phyloP scores from a whole-genome alignment of 2,113 vertebrate genomes.

The Rhagologus leucostigma region DNA sequence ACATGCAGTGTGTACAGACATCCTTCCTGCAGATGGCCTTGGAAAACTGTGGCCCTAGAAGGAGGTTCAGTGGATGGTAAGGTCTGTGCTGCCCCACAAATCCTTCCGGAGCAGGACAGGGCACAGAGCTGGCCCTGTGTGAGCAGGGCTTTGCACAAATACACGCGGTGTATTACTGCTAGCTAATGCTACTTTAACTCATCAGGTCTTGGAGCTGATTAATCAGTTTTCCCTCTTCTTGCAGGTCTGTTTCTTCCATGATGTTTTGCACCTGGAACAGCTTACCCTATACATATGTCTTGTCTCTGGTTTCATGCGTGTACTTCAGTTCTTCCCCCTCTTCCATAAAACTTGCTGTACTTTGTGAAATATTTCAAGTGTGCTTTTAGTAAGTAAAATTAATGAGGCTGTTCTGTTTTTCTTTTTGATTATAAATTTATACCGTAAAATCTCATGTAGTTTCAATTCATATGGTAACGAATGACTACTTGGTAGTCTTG shows the following conservation, averaged over 20 bases:
- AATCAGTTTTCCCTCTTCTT: not conserved
- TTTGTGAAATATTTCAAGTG: not conserved
- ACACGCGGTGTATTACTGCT: accelerated
- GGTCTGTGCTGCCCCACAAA: not conserved
- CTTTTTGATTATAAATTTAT: not conserved
- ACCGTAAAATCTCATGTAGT: not conserved
- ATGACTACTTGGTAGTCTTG: not conserved
- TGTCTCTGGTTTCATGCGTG: not conserved
- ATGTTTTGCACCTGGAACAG: not conserved
- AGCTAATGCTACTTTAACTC: not conserved
- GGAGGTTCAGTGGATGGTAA: not conserved
- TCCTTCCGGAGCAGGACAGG: not conserved
- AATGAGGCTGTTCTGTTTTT: not conserved
- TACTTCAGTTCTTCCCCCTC: not conserved
- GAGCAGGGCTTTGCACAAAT: not conserved
- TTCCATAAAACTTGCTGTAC: not conserved
- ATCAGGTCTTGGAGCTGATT: not conserved
- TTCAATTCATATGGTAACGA: not conserved
- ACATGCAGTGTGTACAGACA: not conserved
- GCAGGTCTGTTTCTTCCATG: not conserved
- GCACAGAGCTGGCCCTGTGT: not conserved
- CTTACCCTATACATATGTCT: not conserved
- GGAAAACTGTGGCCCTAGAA: not conserved
- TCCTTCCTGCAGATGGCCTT: not conserved
- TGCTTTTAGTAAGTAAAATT: not conserved